Evolutionary conservation across 2,888 invertebrate species (phyloP).

Genomic region (Ypsolopha scabrella): DNA sequence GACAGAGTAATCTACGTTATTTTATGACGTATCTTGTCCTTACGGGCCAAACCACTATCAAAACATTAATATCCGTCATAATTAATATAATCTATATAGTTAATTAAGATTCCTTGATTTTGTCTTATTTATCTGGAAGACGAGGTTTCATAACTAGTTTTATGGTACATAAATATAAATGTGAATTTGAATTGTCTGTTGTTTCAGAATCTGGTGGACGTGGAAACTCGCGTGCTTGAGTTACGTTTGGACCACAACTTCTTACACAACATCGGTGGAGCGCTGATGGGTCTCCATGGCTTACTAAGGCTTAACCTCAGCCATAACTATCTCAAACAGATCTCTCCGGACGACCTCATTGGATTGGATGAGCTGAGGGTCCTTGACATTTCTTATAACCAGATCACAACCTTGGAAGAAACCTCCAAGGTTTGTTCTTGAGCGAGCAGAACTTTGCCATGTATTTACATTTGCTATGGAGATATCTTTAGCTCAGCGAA

Average conservation of each 20-base stretch:
- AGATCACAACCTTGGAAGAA: slow-evolving; percentile 81
- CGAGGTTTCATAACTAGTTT: no score
- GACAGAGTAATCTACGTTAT: no score
- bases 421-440: slow-evolving; percentile 78
- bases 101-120: no score
- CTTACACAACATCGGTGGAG: slow-evolving; percentile 78
- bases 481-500: neutral
- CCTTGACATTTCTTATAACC: slow-evolving; percentile 84
- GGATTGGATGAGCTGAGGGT: slow-evolving; percentile 80
- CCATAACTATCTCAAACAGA: slow-evolving; percentile 78
- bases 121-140: no score
- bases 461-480: neutral
- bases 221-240: slow-evolving; percentile 79
- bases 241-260: slow-evolving; percentile 81
- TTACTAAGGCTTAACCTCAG: slow-evolving; percentile 80
- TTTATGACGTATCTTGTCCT: no score
- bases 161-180: no score
- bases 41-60: no score
- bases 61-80: no score
- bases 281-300: slow-evolving; percentile 80
- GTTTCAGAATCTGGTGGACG: slow-evolving; percentile 80
- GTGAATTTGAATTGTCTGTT: neutral
- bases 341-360: slow-evolving; percentile 82
- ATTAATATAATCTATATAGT: no score
- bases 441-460: neutral